A percentile compares a stretch with the other conserved stretches of the same genome.
These are phyloP conservation scores for Meganola albula DNA, from an alignment of 2,888 invertebrate species.

Conservation along the genomic window DNA sequence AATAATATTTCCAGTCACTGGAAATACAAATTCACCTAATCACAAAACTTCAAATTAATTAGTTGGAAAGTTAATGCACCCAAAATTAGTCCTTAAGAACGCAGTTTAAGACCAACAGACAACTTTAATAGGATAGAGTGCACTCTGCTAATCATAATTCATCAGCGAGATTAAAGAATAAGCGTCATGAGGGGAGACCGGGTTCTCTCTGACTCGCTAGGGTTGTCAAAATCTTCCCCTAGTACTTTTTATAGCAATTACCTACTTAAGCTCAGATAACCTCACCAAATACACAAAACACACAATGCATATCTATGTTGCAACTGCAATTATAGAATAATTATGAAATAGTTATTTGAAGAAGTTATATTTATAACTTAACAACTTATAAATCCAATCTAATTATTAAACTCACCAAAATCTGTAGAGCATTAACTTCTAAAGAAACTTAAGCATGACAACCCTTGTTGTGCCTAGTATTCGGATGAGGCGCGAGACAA, in stretches of 20 bases:
- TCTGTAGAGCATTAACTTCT: too few species aligned
- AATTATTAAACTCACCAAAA: too few species aligned
- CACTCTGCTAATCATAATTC: constrained; percentile 77
- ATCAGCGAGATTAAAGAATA: constrained; percentile 77
- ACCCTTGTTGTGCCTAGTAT: constrained; percentile 19
- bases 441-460: background rate
- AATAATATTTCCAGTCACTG: background rate
- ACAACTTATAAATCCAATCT: too few species aligned
- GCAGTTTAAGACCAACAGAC: constrained; percentile 50
- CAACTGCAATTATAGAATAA: too few species aligned
- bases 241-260: background rate
- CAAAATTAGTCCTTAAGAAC: constrained; percentile 47
- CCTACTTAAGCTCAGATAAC: too few species aligned
- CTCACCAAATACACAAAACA: too few species aligned
- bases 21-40: background rate
- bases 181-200: constrained; percentile 46
- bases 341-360: too few species aligned
- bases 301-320: too few species aligned
- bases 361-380: too few species aligned
- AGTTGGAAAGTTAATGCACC: background rate
- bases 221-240: background rate
- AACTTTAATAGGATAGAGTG: constrained; percentile 71
- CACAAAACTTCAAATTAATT: background rate
- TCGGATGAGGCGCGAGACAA: constrained; percentile 58
- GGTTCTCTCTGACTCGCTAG: background rate